Evolutionary conservation across 2,888 invertebrate genomes (phyloP).

Genomic region (Marronus borbonicus): DNA sequence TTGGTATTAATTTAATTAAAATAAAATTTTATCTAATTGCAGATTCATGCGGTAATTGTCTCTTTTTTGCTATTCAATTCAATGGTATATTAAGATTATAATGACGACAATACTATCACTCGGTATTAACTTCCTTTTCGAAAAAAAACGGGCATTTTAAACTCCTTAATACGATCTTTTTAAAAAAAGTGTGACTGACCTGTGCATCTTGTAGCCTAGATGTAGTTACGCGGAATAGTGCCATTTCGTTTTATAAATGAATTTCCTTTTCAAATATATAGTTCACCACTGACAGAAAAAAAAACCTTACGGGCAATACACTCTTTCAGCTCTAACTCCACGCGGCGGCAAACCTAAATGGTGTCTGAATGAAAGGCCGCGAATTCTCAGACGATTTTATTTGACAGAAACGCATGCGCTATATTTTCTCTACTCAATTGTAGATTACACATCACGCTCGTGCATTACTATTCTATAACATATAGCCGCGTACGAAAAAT

Average conservation of each 20-base stretch:
- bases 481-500: no score
- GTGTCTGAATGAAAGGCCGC: constrained; percentile 55
- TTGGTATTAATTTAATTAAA: neutral
- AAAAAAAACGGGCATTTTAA: constrained; percentile 15
- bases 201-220: constrained; percentile 77
- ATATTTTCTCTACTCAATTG: constrained; percentile 10
- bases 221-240: constrained; percentile 78
- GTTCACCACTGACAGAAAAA: constrained; percentile 43
- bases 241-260: constrained; percentile 70
- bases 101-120: no score
- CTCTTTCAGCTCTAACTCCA: constrained; percentile 43
- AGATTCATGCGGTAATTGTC: neutral
- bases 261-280: constrained; percentile 23
- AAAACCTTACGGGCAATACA: constrained; percentile 44
- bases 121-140: neutral
- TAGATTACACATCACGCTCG: constrained; percentile 23
- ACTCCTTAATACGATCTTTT: neutral
- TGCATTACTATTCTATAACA: neutral
- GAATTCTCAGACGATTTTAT: constrained; percentile 49
- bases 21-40: neutral
- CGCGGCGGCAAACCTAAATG: constrained; percentile 54
- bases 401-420: constrained; percentile 50
- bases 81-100: neutral
- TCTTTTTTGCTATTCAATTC: neutral
- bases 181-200: constrained; percentile 67